Evolutionary conservation across 92 coral and sea anemone genomes (phyloP).

Genomic region (Phenganax marumi): DNA sequence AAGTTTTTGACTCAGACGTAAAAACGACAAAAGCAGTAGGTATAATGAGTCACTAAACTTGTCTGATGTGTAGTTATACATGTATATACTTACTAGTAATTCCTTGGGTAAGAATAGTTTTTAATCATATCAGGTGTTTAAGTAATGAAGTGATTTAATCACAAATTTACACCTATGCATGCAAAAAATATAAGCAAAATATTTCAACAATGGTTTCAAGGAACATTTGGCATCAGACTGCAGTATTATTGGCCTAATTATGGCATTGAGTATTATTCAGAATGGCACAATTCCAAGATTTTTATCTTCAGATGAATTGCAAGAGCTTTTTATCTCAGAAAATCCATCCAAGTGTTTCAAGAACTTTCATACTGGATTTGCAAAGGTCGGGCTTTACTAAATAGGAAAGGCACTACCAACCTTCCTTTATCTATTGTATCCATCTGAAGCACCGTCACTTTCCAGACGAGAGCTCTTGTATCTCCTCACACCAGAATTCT

Average conservation of each 20-base stretch:
- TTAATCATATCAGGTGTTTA: too few species aligned
- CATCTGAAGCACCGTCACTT: constrained; percentile 35
- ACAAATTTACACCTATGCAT: too few species aligned
- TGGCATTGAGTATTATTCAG: constrained; percentile 67
- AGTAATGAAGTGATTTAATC: too few species aligned
- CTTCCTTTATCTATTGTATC: constrained; percentile 49
- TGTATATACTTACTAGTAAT: too few species aligned
- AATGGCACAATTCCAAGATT: constrained; percentile 68
- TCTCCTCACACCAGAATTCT: constrained; percentile 36
- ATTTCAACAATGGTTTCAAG: constrained; percentile 57
- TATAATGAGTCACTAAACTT: too few species aligned
- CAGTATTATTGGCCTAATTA: constrained; percentile 48
- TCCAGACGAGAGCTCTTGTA: constrained; percentile 46
- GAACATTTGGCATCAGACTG: too few species aligned
- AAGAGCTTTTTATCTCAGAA: constrained; percentile 29
- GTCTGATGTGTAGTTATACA: too few species aligned
- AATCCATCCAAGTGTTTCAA: constrained; percentile 37
- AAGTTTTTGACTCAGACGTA: too few species aligned
- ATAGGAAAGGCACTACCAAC: constrained; percentile 50
- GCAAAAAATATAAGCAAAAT: constrained; percentile 45
- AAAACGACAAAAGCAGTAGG: too few species aligned
- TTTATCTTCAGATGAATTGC: constrained; percentile 43
- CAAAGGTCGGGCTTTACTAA: constrained; percentile 57
- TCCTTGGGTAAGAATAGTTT: too few species aligned
- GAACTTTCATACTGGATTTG: constrained; percentile 45